Conservation (phyloP, 30 jellyfish, hydroid and myxozoan species). For the Aurelia sp. region DNA sequence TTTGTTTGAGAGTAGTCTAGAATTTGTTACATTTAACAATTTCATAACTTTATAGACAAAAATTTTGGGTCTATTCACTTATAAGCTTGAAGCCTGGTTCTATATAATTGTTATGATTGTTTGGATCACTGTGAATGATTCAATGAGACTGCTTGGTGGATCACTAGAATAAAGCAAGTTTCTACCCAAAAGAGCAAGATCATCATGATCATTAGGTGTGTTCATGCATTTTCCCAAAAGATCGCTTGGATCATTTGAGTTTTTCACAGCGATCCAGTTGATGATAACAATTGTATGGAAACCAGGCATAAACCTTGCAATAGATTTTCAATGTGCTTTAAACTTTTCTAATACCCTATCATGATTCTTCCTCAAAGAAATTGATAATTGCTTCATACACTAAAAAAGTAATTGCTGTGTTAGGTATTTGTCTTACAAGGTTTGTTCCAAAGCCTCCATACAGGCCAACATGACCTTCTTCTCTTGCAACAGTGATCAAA, state of each 20-base stretch:
- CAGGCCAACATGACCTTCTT: conserved; percentile 90
- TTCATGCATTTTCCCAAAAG: no score
- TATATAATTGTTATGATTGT: no score
- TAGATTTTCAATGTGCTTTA: neutral
- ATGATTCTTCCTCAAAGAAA: conserved; percentile 41
- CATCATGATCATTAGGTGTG: no score
- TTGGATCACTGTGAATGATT: no score
- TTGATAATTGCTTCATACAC: conserved; percentile 78
- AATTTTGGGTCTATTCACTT: neutral
- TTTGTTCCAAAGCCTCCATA: conserved; percentile 94
- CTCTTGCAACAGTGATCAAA: conserved; percentile 68
- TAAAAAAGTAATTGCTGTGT: conserved; percentile 79
- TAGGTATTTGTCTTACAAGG: conserved; percentile 82
- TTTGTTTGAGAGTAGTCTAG: no score
- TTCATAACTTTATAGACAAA: no score
- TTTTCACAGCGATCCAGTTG: neutral
- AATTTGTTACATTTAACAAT: neutral
- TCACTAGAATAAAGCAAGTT: no score
- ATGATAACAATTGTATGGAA: neutral
- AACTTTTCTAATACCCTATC: neutral
- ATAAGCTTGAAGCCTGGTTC: no score
- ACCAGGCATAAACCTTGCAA: neutral
- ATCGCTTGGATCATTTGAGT: no score
- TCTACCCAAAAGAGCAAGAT: no score
- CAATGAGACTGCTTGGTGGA: no score